Evolutionary conservation across 2,888 invertebrate genomes (phyloP), one percentile per base, ranked within the genome.

Genomic region (Melanostoma mellinum): DNA sequence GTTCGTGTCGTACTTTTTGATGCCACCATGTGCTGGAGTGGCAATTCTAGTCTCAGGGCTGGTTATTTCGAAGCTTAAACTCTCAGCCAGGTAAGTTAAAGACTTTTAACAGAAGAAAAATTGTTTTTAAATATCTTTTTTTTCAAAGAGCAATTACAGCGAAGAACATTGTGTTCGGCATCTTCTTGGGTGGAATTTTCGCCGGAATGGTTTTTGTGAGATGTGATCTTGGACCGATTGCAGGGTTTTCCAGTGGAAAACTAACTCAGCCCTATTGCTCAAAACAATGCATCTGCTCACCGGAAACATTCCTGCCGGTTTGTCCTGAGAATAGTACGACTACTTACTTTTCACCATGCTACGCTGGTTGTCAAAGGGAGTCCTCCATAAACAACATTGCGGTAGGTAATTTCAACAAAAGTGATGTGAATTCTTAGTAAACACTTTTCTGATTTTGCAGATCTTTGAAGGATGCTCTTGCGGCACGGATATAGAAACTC

Each of bases 261-360:
- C 86, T 92, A 6, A 87, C 91, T 0, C 90, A 91, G 38, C 92
- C 92, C 20, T 92, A 90, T 69, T 94, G 94, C 86, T 93, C 94
- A 80, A 89, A 89, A 38, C 87, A 92, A 48, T 94, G 94, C 86
- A 90, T 91, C 30, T 94, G 94, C 87, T 85, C 87, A 0, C 88
- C 90, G 2, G 88, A 88, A 0, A 89, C 90, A 30, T 95, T 94
- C 87, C 92, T 93, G 71, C 95, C 95, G 0, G 92, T 95, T 36
- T 95, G 95, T 87, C 92, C 93, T 2, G 91, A 91, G 78, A 92
- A 92, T 78, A 91, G 92, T 6, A 89, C 87, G 0, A 89, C 92
- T 4, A 94, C 94, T 0, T 95, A 93, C 88, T 96, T 94, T 88
- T 95, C 94, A 0, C 94, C 96, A 0, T 96, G 96, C 89, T 93